phyloP scores from a whole-genome alignment of 2,888 invertebrate genomes.

The Nomada ruficornis region DNA sequence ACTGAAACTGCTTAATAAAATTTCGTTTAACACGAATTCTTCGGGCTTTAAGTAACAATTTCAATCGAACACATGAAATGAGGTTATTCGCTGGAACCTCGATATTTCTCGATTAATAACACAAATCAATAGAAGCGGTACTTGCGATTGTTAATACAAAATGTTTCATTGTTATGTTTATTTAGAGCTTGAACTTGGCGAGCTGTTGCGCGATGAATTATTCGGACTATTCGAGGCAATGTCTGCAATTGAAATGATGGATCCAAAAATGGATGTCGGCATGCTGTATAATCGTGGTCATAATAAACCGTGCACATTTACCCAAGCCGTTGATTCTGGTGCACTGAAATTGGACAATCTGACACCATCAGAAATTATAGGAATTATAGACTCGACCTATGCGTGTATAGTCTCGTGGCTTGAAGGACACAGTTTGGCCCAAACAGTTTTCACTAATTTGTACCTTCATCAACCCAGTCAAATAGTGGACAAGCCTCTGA shows the following conservation, averaged over 20 bases:
- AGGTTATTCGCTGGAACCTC: neutral
- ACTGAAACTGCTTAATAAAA: neutral
- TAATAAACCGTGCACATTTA: slow-evolving; percentile 93
- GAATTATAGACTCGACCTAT: slow-evolving; percentile 96
- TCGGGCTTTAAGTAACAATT: neutral
- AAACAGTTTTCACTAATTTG: slow-evolving; percentile 98
- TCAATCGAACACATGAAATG: neutral
- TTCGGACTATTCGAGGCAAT: slow-evolving; percentile 99
- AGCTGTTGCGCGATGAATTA: slow-evolving; percentile 95
- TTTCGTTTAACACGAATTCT: neutral
- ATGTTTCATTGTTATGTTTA: slow-evolving; percentile 42
- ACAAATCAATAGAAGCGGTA: neutral
- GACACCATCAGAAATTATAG: slow-evolving; percentile 92
- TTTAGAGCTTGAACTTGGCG: slow-evolving; percentile 93
- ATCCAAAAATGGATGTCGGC: slow-evolving; percentile 99
- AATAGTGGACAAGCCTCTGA: slow-evolving; percentile 92
- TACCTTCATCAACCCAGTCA: slow-evolving; percentile 96
- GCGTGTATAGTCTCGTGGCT: slow-evolving; percentile 98
- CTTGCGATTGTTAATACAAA: neutral
- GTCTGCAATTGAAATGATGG: slow-evolving; percentile 99
- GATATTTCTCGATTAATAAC: neutral
- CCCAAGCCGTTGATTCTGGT: slow-evolving; percentile 93
- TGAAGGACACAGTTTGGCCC: slow-evolving; percentile 97
- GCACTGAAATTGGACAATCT: slow-evolving; percentile 91
- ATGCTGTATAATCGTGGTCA: slow-evolving; percentile 97